Conservation (phyloP, 2,888 invertebrate genomes). For the Crematogaster levior region DNA sequence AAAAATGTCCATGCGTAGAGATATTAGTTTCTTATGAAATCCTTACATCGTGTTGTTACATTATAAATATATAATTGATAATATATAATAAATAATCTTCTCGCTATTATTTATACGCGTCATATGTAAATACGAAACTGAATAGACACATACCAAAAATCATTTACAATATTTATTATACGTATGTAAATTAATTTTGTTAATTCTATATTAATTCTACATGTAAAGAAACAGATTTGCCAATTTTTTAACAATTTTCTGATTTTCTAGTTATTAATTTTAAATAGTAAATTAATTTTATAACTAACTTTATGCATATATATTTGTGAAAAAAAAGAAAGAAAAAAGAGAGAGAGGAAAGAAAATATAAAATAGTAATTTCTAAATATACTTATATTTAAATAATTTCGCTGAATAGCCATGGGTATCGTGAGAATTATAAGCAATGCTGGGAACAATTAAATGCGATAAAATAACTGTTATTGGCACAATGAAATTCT, state of each 20-base stretch:
- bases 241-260: neutral
- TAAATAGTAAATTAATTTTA: slow-evolving; percentile 1
- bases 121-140: slow-evolving; percentile 1
- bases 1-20: neutral
- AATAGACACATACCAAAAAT: neutral
- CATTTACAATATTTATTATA: neutral
- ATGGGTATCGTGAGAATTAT: slow-evolving; percentile 26
- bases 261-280: too few relatives aligned
- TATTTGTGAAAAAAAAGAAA: neutral
- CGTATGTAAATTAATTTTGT: neutral
- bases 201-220: neutral
- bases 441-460: neutral
- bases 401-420: too few relatives aligned
- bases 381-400: too few relatives aligned
- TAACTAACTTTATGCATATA: neutral
- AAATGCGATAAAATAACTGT: slow-evolving; percentile 36
- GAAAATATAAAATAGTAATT: too few relatives aligned
- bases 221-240: neutral
- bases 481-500: slow-evolving; percentile 43
- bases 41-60: neutral
- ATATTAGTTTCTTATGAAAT: slow-evolving; percentile 15
- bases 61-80: too few relatives aligned
- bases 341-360: neutral
- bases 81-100: neutral
- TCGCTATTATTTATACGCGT: neutral